Base-by-base conservation (phyloP, 2,888 invertebrate species). In the Oscheius sp. region DNA sequence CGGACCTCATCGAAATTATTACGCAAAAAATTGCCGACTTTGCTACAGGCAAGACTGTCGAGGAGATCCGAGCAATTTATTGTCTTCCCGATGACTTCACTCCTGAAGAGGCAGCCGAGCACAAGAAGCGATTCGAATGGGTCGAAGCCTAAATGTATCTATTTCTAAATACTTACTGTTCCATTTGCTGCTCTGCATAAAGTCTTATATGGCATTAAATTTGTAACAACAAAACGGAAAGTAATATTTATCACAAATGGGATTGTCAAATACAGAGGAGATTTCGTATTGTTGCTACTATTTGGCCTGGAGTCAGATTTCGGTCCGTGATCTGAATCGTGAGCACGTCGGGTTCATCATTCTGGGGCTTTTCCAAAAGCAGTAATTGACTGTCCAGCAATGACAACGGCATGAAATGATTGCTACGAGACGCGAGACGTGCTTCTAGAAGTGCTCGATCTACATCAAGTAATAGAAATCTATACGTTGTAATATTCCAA, bases 301-400 rank as follows among this genome's bases (percentile, higher is more conserved):
- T 43, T n/a, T 61, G 5, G 13, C n/a, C 23, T 9, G 25, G n/a
- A 13, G 61, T 21, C 45, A 41, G 18, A 12, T 61, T 25, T 21
- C 13, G 18, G 6, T 41, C 41, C 16, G 9, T 21, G n/a, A 61
- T 61, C 5, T 13, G 2, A 21, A 61, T 43, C 18, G 43, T 21
- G 21, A n/a, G 1, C 21, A 69, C 45, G 41, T 69, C 69, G 9
- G 69, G 18, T 43, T 74, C 72, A 12, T 72, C 56, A 1, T 9
- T 12, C 35, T n/a, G n/a, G 12, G 80, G 75, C 16, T 66, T 18
- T 71, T 81, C 78, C 23, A 81, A 53, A 9, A 61, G 61, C 0
- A 29, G 18, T 27, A 81, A 53, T 46, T 81, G 81, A 23, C 76
- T 79, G n/a, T 74, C 63, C 18, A 81, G 59, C 41, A 81, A 69